Base-by-base conservation (phyloP, 1,140 invertebrate species). In the Nasonia giraulti region DNA sequence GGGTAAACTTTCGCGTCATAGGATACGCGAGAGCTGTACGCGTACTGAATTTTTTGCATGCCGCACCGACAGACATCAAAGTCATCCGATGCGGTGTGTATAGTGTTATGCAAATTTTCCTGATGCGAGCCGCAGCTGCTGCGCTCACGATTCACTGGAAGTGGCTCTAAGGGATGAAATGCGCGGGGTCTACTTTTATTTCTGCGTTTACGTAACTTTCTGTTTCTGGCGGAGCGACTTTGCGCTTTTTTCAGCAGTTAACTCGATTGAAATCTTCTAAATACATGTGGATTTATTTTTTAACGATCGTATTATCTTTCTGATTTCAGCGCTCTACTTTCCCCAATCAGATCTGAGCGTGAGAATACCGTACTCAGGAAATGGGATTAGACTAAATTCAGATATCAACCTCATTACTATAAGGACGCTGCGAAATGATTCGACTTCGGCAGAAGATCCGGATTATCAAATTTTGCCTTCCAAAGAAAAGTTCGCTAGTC, bases 301-400 rank as follows among this genome's bases (percentile, higher is more conserved):
- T 14, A 31, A 27, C 5, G 27, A 12, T 8, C 2, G 23, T 33
- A 17, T 71, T 69, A 71, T 71, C 10, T 86, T 86, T 88, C 55
- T 87, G 75, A 88, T 92, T 88, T 68, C 89, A 93, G 92, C 87
- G 44, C 73, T 93, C 6, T 93, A 93, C 81, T 92, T 92, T 86
- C 90, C 92, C 37, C 92, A 93, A 81, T 93, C 92, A 10, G 87
- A 93, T 76, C 73, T 93, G 71, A 88, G 86, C 11, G 68, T 92
- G 20, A 89, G 89, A 62, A 68, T 92, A 40, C 92, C 92, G 2
- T 90, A 91, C 23, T 76, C 88, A 6, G 8, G 84, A 55, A 87
- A 90, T 86, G 80, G 78, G 55, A 85, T 86, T 17, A 31, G 27
- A 75, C 73, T 88, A 27, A 83, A 81, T 69, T 81, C 88, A n/a